phyloP scores from a whole-genome alignment of 2,888 invertebrate genomes.

The Tinea pellionella region DNA sequence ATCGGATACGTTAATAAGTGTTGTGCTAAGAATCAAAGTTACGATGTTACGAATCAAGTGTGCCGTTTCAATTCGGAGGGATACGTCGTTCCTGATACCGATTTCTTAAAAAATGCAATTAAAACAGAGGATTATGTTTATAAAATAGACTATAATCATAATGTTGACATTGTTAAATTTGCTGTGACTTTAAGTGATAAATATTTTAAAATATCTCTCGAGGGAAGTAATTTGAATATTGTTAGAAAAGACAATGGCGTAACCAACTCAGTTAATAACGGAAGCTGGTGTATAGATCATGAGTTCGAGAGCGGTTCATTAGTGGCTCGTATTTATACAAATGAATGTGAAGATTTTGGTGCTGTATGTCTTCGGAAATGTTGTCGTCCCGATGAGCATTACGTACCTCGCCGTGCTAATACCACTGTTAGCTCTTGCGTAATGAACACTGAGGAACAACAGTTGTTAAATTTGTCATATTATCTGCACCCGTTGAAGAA shows the following conservation, averaged over 20 bases:
- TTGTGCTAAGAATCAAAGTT: conserved; percentile 44
- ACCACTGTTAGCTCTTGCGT: conserved; percentile 40
- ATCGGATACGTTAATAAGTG: conserved; percentile 33
- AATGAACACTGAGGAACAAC: conserved; percentile 31
- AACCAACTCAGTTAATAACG: conserved; percentile 26
- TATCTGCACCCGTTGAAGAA: conserved; percentile 37
- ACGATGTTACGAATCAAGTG: conserved; percentile 38
- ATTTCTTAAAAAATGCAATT: conserved; percentile 15
- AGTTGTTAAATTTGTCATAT: conserved; percentile 37
- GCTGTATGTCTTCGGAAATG: conserved; percentile 64
- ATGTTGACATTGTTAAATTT: conserved; percentile 29
- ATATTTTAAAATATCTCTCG: conserved; percentile 31
- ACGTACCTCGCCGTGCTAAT: conserved; percentile 34
- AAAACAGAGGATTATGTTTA: conserved; percentile 34
- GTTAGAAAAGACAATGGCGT: conserved; percentile 24
- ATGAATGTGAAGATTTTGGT: conserved; percentile 35
- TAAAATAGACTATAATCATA: conserved; percentile 21
- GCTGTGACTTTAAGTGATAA: conserved; percentile 39
- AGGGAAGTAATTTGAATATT: conserved; percentile 35
- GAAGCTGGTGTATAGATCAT: conserved; percentile 58
- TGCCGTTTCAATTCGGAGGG: conserved; percentile 26
- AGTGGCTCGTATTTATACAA: conserved; percentile 46
- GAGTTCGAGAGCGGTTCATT: conserved; percentile 26
- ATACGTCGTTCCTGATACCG: conserved; percentile 1
- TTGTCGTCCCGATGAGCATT: conserved; percentile 66